A percentile compares a stretch with the other conserved stretches of the same genome.
Evolutionary conservation across 2,797 vertebrate genomes (phyloP).

Genomic region (Manis crassicaudata): DNA sequence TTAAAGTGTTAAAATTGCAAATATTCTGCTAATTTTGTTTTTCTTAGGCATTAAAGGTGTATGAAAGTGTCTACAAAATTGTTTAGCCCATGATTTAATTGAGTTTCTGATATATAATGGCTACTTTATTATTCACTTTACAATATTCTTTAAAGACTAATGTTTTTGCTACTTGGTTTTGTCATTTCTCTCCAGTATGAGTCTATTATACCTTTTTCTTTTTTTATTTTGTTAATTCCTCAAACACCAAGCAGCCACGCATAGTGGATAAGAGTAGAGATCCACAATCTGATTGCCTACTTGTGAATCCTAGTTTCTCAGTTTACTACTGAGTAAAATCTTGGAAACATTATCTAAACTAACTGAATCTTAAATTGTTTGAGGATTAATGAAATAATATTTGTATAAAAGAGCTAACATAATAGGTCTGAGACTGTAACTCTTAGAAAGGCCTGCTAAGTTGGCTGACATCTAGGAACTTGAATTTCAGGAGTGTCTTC

Average conservation of each 20-base stretch:
- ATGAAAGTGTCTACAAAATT: constrained; percentile 10
- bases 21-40: constrained; percentile 53
- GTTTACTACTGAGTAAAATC: background rate
- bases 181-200: constrained; percentile 8
- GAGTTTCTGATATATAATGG: background rate
- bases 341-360: background rate
- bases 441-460: background rate
- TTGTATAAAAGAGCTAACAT: background rate
- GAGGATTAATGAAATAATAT: background rate
- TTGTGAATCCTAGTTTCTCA: constrained; percentile 13
- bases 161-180: constrained; percentile 6
- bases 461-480: background rate
- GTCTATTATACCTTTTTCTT: background rate
- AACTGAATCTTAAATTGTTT: constrained; percentile 15
- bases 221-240: constrained; percentile 24
- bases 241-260: background rate
- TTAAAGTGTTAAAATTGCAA: constrained; percentile 61
- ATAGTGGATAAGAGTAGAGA: background rate
- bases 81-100: constrained; percentile 34
- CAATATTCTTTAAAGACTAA: background rate
- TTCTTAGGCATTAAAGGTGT: constrained; percentile 46
- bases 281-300: constrained; percentile 33
- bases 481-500: background rate
- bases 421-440: background rate
- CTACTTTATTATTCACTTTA: background rate